Base-by-base conservation (phyloP, 2,888 invertebrate genomes). In the Anoncus sp. region DNA sequence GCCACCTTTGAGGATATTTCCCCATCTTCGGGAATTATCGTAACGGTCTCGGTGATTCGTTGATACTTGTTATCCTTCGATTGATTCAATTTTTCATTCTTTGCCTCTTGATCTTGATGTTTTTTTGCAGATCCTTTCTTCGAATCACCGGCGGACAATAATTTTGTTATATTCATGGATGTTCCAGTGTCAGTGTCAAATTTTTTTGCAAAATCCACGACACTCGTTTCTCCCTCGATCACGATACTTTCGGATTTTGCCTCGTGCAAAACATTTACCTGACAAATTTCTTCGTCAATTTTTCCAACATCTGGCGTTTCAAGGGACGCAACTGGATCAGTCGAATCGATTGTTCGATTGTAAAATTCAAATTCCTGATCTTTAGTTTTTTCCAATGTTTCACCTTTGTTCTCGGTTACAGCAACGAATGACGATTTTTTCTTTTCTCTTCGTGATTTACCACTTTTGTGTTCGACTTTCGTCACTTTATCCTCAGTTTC, bases 401-500 rank as follows among this genome's bases (percentile, higher is more conserved):
- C 67, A 12, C 60, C 60, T 35, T 70, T 53, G 27, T 24, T 67
- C 51, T 78, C 79, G n/a, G 31, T 51, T 3, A 55, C 6, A 27
- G 40, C 49, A 22, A 43, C 22, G 16, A n/a, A n/a, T n/a, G 31
- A 12, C 6, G 80, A 57, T 55, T 85, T 87, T 71, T 78, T 72
- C 47, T 57, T 84, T 43, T 78, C 83, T 76, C 81, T 75, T 57
- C 80, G 83, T 18, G 74, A 53, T 80, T 80, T 85, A 18, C 69
- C n/a, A n/a, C n/a, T n/a, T n/a, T n/a, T n/a, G n/a, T n/a, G n/a
- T n/a, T n/a, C 38, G 14, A 18, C 65, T 66, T 79, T 79, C 4
- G 59, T 43, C 60, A 75, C 81, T 43, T 84, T 88, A 18, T 88
- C 87, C 3, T 91, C 89, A 0, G 77, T 86, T 53, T 90, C 89